Evolutionary conservation across 2,888 invertebrate genomes (phyloP), one percentile per base, ranked within the genome.

Genomic region (Hydrotaea cyrtoneurina): DNA sequence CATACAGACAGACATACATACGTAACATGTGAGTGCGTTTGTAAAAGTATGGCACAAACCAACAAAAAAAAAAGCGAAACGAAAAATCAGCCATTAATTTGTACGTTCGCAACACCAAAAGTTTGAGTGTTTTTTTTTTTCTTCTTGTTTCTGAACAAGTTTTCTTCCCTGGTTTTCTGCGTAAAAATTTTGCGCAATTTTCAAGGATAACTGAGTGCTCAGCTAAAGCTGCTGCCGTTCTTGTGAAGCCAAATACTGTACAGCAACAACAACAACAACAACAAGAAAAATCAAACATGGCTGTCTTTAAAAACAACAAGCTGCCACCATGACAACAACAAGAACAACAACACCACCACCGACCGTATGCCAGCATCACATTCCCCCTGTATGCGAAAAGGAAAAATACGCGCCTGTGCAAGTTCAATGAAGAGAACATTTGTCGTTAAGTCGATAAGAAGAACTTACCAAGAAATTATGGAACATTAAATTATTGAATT

Each of bases 321-420:
- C 64, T 50, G 62, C 55, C 53, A 26, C 11, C 10, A 57, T 39
- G 10, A 76, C 57, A 59, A 59, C 31, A 53, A 57, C 73, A 43
- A 3, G 31, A 2, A 26, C 19, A n/a, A 59, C 19, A 72, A 23
- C 57, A 36, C 59, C 71, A 11, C 62, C n/a, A n/a, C n/a, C n/a
- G n/a, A n/a, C n/a, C n/a, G n/a, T n/a, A n/a, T n/a, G 80, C 15
- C 23, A 53, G 50, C 73, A 19, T 71, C 5, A 26, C 50, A 39
- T 69, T 59, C 10, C 23, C 23, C 26, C 21, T 2, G 31, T 31
- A n/a, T 23, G 23, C 23, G 69, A 55, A 82, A 46, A 13, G 13
- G 62, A 57, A 8, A 83, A 76, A 82, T 80, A 78, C 73, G 85
- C 85, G 82, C 85, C 79, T 85, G 85, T 85, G 85, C 85, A 85